Evolutionary conservation across 1,140 invertebrate genomes (phyloP), one percentile per base, ranked within the genome.

Genomic region (Diachasmimorpha longicaudata): DNA sequence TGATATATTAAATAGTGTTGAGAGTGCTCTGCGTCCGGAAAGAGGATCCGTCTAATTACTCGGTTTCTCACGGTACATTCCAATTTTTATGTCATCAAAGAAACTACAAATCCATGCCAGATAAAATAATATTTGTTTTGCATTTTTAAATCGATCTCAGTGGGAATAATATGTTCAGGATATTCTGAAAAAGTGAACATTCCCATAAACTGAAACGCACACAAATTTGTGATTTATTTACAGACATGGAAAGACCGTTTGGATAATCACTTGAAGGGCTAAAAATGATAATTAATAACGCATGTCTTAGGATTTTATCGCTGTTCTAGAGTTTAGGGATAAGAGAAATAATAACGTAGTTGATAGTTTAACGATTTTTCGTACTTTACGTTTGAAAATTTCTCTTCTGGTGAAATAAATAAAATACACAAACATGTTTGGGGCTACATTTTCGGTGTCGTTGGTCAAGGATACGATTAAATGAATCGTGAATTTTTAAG

Each of bases 291-390:
- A 81, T 75, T 78, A 72, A 74, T 81, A 81, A 82, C 80, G 77
- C 77, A 83, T 87, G 87, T 88, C 86, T 88, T 88, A 84, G 85
- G 87, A 87, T 89, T 89, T 88, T 85, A 82, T 87, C 86, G 87
- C 86, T 87, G 80, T 87, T 81, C 84, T 88, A 87, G 86, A 81
- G 63, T 36, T 81, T 86, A 87, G 85, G 81, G 79, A 44, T 66
- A 73, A 39, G 37, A 23, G 44, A 73, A 66, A 36, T 39, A 73
- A 37, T 39, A 66, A 85, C 82, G 81, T 86, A 85, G 84, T 79
- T 85, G 81, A 79, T 86, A 86, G 85, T 83, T 85, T 84, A 86
- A 87, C 83, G 82, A 87, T 88, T 87, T 87, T 83, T 85, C 85
- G 85, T 87, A 89, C 85, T 81, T 88, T 88, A 71, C 80, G 86